Conservation (phyloP, 2,888 invertebrate genomes). For the Metacarcinus magister region DNA sequence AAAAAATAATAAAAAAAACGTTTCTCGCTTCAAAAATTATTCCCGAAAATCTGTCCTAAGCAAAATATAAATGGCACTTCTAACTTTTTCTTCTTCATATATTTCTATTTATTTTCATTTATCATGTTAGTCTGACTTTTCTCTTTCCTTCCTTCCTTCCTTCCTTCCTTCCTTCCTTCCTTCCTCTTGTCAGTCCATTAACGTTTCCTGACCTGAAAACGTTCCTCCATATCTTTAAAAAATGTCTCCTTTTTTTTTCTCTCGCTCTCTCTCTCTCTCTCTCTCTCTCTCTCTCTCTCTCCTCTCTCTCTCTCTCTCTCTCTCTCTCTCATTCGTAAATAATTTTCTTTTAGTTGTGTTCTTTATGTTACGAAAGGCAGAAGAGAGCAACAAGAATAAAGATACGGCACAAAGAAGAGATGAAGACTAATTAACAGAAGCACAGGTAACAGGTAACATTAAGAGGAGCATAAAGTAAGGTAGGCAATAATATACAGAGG, state of each 20-base stretch:
- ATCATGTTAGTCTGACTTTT: neutral
- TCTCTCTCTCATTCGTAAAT: no score
- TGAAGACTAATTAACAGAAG: no score
- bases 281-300: constrained; percentile 4
- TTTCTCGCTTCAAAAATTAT: neutral
- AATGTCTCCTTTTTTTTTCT: no score
- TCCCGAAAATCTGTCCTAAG: no score
- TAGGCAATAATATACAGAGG: no score
- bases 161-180: neutral
- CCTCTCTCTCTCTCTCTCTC: constrained; percentile 18
- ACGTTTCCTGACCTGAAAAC: neutral
- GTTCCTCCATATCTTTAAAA: neutral
- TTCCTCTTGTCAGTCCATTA: neutral
- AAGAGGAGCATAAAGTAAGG: no score
- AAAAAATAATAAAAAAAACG: neutral
- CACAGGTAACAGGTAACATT: no score
- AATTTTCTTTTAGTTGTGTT: neutral
- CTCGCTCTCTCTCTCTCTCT: no score
- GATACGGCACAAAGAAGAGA: no score
- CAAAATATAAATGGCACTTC: no score
- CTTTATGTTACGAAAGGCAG: neutral
- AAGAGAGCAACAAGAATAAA: neutral
- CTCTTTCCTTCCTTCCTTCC: neutral
- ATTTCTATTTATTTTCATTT: neutral
- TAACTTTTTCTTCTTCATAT: no score